These are phyloP conservation scores for Bovichtus variegatus DNA, from an alignment of 2,797 vertebrate species.

Conservation along the genomic window DNA sequence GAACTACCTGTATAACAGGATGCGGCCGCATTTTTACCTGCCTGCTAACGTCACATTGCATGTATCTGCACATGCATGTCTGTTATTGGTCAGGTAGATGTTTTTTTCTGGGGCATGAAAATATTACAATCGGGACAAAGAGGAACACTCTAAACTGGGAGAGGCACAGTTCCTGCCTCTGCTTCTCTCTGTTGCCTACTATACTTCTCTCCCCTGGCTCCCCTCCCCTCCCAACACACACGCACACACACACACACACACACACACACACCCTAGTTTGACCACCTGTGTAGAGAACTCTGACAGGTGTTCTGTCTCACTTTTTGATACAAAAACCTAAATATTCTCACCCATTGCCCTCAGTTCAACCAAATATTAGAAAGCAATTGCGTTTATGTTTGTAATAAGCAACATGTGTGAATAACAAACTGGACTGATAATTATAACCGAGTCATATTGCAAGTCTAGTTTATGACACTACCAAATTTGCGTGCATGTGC, in stretches of 20 bases:
- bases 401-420: not conserved
- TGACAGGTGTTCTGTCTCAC: not conserved
- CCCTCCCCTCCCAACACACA: too few species aligned
- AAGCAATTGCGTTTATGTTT: not conserved
- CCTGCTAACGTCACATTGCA: conserved; percentile 8
- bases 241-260: too few species aligned
- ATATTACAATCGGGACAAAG: conserved; percentile 17
- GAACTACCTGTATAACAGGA: not conserved
- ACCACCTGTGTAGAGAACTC: not conserved
- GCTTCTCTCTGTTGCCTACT: conserved; percentile 18
- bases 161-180: conserved; percentile 5
- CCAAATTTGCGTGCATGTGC: not conserved
- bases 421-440: not conserved
- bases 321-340: not conserved
- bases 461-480: not conserved
- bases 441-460: not conserved
- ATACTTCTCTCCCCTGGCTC: not conserved
- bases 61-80: conserved; percentile 1
- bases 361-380: not conserved
- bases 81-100: conserved; percentile 13
- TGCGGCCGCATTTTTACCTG: conserved; percentile 25
- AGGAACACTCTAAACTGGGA: not conserved
- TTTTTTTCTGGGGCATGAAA: not conserved
- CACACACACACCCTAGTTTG: too few species aligned
- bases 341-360: not conserved